phyloP scores from a whole-genome alignment of 2,888 invertebrate genomes.

The Kuschelorhynchus macadamiae region DNA sequence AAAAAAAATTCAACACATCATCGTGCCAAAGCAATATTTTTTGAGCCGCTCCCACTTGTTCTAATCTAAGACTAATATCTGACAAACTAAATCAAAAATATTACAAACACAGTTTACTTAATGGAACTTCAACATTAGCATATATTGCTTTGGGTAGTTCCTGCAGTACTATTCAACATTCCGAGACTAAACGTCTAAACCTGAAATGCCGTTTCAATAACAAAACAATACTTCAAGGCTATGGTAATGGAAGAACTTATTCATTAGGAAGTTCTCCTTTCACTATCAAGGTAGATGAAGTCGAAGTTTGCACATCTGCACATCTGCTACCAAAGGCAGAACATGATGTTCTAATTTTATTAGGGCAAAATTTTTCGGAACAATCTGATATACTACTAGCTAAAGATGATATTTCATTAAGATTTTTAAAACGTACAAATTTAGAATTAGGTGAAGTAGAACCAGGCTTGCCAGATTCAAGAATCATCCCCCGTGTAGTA shows the following conservation, averaged over 20 bases:
- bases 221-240: constrained; percentile 37
- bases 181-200: constrained; percentile 21
- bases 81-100: constrained; percentile 19
- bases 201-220: constrained; percentile 11
- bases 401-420: constrained; percentile 46
- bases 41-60: no score
- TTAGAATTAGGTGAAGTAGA: constrained; percentile 10
- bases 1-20: no score
- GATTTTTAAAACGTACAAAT: constrained; percentile 8
- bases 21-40: no score
- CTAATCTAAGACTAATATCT: constrained; percentile 21
- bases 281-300: constrained; percentile 43
- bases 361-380: constrained; percentile 51
- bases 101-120: constrained; percentile 28
- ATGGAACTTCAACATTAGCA: constrained; percentile 36
- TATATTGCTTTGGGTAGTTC: constrained; percentile 49
- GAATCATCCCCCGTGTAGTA: constrained; percentile 7
- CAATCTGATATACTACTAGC: constrained; percentile 37
- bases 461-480: not conserved
- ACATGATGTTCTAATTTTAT: constrained; percentile 47
- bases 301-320: constrained; percentile 34
- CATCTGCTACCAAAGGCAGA: constrained; percentile 46
- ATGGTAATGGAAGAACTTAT: constrained; percentile 36
- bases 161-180: constrained; percentile 38
- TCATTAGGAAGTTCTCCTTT: constrained; percentile 41